These are phyloP conservation scores for Mungos mungo DNA, from an alignment of 2,113 vertebrate genomes.

Conservation along the genomic window DNA sequence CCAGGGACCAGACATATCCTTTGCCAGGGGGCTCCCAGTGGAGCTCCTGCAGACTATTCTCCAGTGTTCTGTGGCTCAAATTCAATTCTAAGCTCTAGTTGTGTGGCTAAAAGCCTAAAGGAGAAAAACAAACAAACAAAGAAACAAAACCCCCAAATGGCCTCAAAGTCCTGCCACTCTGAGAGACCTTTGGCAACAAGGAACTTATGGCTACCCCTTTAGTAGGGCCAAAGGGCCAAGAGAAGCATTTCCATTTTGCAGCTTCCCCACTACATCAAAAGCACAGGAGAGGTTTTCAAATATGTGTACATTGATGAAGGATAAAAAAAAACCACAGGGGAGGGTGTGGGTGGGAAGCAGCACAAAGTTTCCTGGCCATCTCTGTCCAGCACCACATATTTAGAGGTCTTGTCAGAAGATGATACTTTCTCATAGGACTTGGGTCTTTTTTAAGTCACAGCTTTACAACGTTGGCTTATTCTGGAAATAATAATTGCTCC, in stretches of 20 bases:
- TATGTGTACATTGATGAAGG: not conserved
- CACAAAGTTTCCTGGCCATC: not conserved
- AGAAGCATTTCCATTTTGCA: not conserved
- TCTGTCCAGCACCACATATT: not conserved
- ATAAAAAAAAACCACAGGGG: not conserved
- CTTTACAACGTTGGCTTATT: not conserved
- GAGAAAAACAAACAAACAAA: not conserved
- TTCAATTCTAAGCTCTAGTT: not conserved
- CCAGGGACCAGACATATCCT: not conserved
- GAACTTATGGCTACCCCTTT: not conserved
- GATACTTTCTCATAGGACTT: not conserved
- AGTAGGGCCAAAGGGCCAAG: not conserved
- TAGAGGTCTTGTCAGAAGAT: not conserved
- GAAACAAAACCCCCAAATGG: not conserved
- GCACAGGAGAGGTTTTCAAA: not conserved
- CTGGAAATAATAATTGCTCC: not conserved
- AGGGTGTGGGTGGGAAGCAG: not conserved
- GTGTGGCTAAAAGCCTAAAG: not conserved
- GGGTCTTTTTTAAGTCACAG: not conserved
- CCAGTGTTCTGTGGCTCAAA: not conserved
- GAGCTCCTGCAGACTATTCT: not conserved
- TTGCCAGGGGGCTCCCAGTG: not conserved
- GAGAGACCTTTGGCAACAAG: not conserved
- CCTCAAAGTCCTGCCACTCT: not conserved
- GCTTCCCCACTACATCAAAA: not conserved